phyloP scores from a whole-genome alignment of 2,888 invertebrate genomes.

The Sepiola atlantica region DNA sequence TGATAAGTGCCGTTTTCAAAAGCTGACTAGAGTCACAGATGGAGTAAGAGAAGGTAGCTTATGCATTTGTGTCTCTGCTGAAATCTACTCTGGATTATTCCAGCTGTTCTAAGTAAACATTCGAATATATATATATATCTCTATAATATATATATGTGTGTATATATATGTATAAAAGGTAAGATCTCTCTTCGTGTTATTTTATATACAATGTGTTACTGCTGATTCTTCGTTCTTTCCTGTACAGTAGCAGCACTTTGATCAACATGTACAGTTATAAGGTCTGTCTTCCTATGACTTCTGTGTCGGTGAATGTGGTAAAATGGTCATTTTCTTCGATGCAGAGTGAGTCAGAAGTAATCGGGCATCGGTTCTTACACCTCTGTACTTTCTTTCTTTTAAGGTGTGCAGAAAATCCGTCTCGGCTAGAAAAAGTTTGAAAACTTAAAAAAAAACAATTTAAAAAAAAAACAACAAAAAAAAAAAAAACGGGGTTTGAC shows the following conservation, averaged over 20 bases:
- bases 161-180: neutral
- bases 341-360: too few relatives aligned
- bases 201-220: neutral
- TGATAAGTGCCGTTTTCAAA: neutral
- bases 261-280: neutral
- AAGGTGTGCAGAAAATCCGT: too few relatives aligned
- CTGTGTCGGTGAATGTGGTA: neutral
- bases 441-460: too few relatives aligned
- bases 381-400: too few relatives aligned
- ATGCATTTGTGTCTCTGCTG: neutral
- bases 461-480: too few relatives aligned
- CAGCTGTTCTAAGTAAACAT: neutral
- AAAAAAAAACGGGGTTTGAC: too few relatives aligned
- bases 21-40: neutral
- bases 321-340: neutral
- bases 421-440: too few relatives aligned
- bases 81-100: neutral
- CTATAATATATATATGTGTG: too few relatives aligned
- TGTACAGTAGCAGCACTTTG: neutral
- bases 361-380: too few relatives aligned
- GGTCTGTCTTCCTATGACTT: neutral
- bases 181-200: neutral
- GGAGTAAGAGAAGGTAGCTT: neutral
- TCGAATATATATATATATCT: neutral
- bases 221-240: neutral